Base-by-base conservation (phyloP, 2,113 vertebrate species). In the Passer montanus region DNA sequence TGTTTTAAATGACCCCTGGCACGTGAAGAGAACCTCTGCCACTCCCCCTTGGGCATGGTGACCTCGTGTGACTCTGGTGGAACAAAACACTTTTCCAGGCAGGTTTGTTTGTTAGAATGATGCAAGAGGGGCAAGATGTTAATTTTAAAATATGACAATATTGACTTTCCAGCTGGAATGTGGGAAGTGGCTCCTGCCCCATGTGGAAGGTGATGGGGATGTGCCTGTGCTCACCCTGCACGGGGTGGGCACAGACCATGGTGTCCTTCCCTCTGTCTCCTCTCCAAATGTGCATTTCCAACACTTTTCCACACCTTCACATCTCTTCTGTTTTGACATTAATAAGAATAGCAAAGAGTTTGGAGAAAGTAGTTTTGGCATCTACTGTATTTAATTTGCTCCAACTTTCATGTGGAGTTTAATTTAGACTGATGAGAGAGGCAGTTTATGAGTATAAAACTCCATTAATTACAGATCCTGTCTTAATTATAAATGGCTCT, bases 401-500 rank as follows among this genome's bases (percentile, higher is more conserved):
- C 58, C 49, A 95, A 84, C 94, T 95, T 97, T 96, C 93, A 93
- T 82, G 90, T 78, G 60, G 88, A 96, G 92, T 95, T 97, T 97
- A 95, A 96, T 96, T 97, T 96, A 96, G 95, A 97, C 95, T 96
- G 93, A 97, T 96, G 95, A 96, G 94, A 49, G 85, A 97, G 79
- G 88, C 90, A 96, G 93, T 78, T 96, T 96, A 96, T 94, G 94
- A 96, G 85, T 78, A 75, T 84, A 95, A 92, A 97, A 94, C 86
- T 95, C 90, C 69, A 97, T 97, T 97, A 96, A 96, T 96, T 97
- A 96, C 88, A 56, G 88, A 96, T 95, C 92, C 96, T 84, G 93
- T 95, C 94, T 96, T 97, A 97, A 97, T 96, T 97, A 97, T 96
- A 95, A 95, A 97, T 96, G 94, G 66, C 83, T 97, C 91, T 84